Evolutionary conservation across 2,888 invertebrate species (phyloP), one percentile per base, ranked within the genome.

Genomic region (Pyrrhosoma nymphula): DNA sequence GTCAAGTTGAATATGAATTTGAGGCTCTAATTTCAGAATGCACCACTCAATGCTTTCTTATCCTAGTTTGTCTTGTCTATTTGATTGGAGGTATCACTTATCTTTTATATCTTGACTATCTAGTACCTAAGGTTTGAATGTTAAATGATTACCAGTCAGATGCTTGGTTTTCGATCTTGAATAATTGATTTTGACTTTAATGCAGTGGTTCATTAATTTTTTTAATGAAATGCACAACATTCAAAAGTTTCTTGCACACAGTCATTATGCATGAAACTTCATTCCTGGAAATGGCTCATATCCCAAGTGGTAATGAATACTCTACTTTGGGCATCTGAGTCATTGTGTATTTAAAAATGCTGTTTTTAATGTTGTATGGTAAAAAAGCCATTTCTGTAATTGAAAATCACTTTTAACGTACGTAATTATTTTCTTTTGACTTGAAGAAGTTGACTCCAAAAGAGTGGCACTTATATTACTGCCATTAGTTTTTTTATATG

Each of bases 401-500:
- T 82, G 82, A 35, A 35, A n/a, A 82, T 82, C 82, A 82, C 82
- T 30, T 82, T 8, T 18, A 82, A 82, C 35, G 35, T 82, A 4
- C 14, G 0, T 35, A 16, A 82, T 82, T 82, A 35, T 82, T 30
- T 82, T 82, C 30, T 82, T 82, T 26, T 35, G 35, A 82, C 82
- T 82, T 82, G 82, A 82, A 18, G 6, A 82, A 82, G 82, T 82
- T 82, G 35, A 82, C 82, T 89, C 56, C 26, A 18, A 82, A 82
- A 82, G 82, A 82, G 82, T 82, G 89, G 89, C 89, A 89, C 23
- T 55, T 55, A 56, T 89, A 89, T 56, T 89, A 89, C 89, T 89
- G 89, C 89, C 89, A 55, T 89, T 82, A 89, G 55, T 89, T 89
- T 89, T 89, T 89, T 60, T 88, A 39, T n/a, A 89, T 56, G 89